phyloP scores from a whole-genome alignment of 2,113 vertebrate genomes.

The Sinocyclocheilus rhinocerous region DNA sequence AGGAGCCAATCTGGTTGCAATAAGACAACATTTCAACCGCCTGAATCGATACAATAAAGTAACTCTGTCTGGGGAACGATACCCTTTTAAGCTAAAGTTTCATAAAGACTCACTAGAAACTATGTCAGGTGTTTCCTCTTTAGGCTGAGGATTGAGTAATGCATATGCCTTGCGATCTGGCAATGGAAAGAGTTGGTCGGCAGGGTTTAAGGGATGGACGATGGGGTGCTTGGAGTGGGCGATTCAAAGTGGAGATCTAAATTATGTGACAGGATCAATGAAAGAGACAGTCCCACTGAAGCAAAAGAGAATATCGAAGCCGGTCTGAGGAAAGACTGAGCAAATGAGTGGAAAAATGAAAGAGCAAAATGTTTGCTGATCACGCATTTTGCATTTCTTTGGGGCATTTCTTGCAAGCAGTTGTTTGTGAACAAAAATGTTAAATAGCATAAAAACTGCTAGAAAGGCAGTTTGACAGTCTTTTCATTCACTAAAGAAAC shows the following conservation, averaged over 20 bases:
- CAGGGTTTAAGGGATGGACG: slow-evolving; percentile 11
- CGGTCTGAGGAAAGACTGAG: not conserved
- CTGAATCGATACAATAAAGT: slow-evolving; percentile 56
- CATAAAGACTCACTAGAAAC: slow-evolving; percentile 46
- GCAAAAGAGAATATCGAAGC: slow-evolving; percentile 22
- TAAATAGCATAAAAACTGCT: not conserved
- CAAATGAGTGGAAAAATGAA: not conserved
- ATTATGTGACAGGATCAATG: slow-evolving; percentile 44
- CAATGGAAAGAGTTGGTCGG: not conserved
- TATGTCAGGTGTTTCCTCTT: slow-evolving; percentile 15
- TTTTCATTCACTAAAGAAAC: slow-evolving; percentile 6
- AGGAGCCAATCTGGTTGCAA: slow-evolving; percentile 42
- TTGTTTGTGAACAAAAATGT: not conserved
- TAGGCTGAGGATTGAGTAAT: slow-evolving; percentile 27
- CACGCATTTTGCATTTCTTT: not conserved
- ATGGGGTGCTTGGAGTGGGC: slow-evolving; percentile 23
- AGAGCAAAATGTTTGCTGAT: slow-evolving; percentile 4
- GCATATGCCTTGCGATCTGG: slow-evolving; percentile 15
- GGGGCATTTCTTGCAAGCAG: slow-evolving; percentile 4
- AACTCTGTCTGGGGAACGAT: slow-evolving; percentile 30
- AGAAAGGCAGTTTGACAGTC: not conserved
- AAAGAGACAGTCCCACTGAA: slow-evolving; percentile 15
- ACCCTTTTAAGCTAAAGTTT: slow-evolving; percentile 52
- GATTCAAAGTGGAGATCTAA: slow-evolving; percentile 36
- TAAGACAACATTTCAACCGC: slow-evolving; percentile 50